These are phyloP conservation scores for Chrysolina haemoptera DNA, from an alignment of 2,888 invertebrate species.

Conservation along the genomic window DNA sequence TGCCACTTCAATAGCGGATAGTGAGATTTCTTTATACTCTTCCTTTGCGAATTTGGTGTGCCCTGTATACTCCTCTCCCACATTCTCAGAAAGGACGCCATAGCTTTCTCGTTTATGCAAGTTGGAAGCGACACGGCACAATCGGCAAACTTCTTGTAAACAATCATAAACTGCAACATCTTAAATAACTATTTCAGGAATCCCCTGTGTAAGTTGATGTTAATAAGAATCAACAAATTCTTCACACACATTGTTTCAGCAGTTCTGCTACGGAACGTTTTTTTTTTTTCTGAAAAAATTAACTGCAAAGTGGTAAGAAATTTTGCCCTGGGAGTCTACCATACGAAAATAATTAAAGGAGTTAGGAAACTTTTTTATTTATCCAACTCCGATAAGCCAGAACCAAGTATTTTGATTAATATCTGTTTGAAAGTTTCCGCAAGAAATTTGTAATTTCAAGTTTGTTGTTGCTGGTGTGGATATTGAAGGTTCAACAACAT, in stretches of 20 bases:
- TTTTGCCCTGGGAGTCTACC: conserved; percentile 27
- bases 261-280: neutral
- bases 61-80: too few relatives aligned
- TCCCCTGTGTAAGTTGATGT: too few relatives aligned
- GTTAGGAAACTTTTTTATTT: conserved; percentile 26
- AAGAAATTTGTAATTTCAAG: conserved; percentile 52
- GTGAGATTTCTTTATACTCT: too few relatives aligned
- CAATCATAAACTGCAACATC: too few relatives aligned
- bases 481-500: conserved; percentile 20
- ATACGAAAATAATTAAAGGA: conserved; percentile 36
- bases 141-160: too few relatives aligned
- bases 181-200: too few relatives aligned
- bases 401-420: conserved; percentile 49
- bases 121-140: too few relatives aligned
- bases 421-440: conserved; percentile 48
- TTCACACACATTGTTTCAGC: conserved; percentile 16
- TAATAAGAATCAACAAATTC: neutral
- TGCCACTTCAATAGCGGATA: too few relatives aligned
- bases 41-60: too few relatives aligned
- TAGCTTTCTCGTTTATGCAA: too few relatives aligned
- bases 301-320: conserved; percentile 23
- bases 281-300: neutral
- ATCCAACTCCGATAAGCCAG: conserved; percentile 34
- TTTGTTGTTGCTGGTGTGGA: conserved; percentile 31
- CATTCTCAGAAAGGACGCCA: too few relatives aligned